phyloP scores from a whole-genome alignment of 2,888 invertebrate genomes.

The Pyrochroa serraticornis region DNA sequence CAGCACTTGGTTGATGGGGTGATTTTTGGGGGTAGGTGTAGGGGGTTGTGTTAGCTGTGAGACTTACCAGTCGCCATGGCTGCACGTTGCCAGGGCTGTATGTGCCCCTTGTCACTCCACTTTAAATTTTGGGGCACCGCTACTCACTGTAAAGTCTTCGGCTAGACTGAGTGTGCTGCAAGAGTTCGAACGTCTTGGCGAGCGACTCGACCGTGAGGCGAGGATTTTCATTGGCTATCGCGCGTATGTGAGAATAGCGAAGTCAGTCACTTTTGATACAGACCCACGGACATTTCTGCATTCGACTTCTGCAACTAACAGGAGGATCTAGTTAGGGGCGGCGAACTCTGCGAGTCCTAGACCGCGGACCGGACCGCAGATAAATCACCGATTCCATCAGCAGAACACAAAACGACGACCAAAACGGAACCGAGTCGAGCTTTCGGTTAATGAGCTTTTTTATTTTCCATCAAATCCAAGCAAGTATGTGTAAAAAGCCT shows the following conservation, averaged over 20 bases:
- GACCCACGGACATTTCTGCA: constrained; percentile 27
- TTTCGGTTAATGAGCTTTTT: too few species aligned
- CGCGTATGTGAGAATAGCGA: constrained; percentile 40
- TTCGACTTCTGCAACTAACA: constrained; percentile 14
- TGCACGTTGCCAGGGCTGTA: constrained; percentile 46
- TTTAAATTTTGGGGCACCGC: constrained; percentile 44
- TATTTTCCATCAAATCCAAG: too few species aligned
- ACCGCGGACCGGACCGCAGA: neutral
- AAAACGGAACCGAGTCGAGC: too few species aligned
- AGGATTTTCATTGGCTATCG: constrained; percentile 39
- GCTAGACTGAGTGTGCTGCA: constrained; percentile 45
- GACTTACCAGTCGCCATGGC: constrained; percentile 52
- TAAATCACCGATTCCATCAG: neutral
- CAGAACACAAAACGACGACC: too few species aligned
- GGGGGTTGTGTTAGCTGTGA: constrained; percentile 22
- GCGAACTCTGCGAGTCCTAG: constrained; percentile 3
- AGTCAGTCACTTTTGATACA: constrained; percentile 38
- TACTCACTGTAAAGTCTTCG: constrained; percentile 50
- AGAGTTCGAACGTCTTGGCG: constrained; percentile 46
- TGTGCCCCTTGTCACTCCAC: constrained; percentile 47
- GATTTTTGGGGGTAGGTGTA: constrained; percentile 19
- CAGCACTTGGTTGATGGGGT: constrained; percentile 23
- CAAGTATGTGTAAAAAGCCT: too few species aligned
- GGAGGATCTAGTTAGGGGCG: constrained; percentile 14
- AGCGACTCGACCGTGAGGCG: constrained; percentile 43